Conservation (phyloP, 2,888 invertebrate genomes). For the Andricus curvator region DNA sequence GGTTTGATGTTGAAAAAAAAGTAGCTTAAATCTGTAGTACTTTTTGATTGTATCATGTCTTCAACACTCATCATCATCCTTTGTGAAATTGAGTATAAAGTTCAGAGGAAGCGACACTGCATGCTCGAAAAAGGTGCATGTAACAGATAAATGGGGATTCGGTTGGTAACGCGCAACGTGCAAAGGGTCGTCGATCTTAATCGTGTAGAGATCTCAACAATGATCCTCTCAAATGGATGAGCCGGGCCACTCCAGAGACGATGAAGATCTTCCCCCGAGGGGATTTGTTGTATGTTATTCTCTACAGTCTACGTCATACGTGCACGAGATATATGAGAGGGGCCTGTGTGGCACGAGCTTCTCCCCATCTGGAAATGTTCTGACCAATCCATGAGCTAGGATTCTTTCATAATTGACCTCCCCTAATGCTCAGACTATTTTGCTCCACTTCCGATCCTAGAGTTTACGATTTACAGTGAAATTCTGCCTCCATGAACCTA, state of each 20-base stretch:
- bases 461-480: slow-evolving; percentile 1
- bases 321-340: slow-evolving; percentile 33
- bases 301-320: background rate
- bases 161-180: slow-evolving; percentile 52
- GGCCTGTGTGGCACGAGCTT: slow-evolving; percentile 56
- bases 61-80: background rate
- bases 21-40: background rate
- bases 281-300: slow-evolving; percentile 59
- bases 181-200: slow-evolving; percentile 71
- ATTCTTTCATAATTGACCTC: slow-evolving; percentile 33
- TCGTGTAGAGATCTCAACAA: slow-evolving; percentile 68
- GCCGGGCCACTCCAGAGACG: slow-evolving; percentile 65
- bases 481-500: background rate
- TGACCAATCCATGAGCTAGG: slow-evolving; percentile 50
- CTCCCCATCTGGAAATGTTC: slow-evolving; percentile 51
- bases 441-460: background rate
- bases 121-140: slow-evolving; percentile 18
- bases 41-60: slow-evolving; percentile 20
- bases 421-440: background rate
- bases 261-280: slow-evolving; percentile 57
- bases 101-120: slow-evolving; percentile 2
- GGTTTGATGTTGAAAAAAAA: background rate
- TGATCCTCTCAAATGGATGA: slow-evolving; percentile 74
- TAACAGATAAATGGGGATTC: slow-evolving; percentile 54
- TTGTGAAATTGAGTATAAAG: slow-evolving; percentile 40